A percentile compares a stretch with the other conserved stretches of the same genome.
These are phyloP conservation scores for Crotalus horridus DNA, from an alignment of 2,113 vertebrate species.

Conservation along the genomic window DNA sequence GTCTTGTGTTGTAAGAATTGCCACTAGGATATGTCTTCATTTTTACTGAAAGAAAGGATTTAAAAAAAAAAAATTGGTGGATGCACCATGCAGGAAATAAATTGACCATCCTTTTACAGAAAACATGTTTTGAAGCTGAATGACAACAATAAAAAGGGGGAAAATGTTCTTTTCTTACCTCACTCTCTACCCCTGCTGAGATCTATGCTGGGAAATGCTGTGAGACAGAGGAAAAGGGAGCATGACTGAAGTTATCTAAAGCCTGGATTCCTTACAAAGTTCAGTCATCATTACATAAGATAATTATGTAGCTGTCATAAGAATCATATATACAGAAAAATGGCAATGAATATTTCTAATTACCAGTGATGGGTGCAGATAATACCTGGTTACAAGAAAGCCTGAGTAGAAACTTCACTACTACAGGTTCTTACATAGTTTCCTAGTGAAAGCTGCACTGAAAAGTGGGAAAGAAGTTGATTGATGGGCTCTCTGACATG, in stretches of 20 bases:
- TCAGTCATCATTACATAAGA: not conserved
- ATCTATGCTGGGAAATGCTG: not conserved
- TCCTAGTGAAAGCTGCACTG: constrained; percentile 40
- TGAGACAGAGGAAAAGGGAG: not conserved
- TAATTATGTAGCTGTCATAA: not conserved
- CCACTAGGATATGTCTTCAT: not conserved
- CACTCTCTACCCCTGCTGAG: not conserved
- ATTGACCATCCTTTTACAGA: not conserved
- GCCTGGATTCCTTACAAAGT: not conserved
- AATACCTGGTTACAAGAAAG: constrained; percentile 32
- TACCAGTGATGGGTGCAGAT: constrained; percentile 37
- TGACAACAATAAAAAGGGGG: not conserved
- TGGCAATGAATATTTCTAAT: not conserved
- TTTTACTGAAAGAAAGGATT: not conserved
- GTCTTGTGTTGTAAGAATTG: not conserved
- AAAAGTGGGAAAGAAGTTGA: constrained; percentile 36
- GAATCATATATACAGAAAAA: not conserved
- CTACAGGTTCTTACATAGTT: constrained; percentile 26
- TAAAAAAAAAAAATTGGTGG: not conserved
- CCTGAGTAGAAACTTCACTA: constrained; percentile 23
- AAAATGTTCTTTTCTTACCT: not conserved
- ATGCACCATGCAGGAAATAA: not conserved
- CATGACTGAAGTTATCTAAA: not conserved
- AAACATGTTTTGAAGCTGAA: not conserved
- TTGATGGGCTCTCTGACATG: not conserved